Conservation (phyloP, 1,140 invertebrate species). For the Oryzaephilus surinamensis region DNA sequence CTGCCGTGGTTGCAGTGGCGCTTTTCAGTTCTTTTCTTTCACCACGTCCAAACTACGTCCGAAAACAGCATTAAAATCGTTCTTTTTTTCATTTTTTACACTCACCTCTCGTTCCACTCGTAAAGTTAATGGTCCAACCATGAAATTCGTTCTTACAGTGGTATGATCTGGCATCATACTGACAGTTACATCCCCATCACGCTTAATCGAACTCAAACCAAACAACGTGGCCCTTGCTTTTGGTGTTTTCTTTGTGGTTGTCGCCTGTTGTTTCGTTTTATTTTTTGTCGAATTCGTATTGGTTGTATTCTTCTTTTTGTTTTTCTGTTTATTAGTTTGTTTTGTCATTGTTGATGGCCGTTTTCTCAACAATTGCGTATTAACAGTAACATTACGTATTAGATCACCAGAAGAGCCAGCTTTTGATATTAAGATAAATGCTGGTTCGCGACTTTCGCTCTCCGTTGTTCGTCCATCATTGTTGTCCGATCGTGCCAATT, state of each 20-base stretch:
- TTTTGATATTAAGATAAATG: conserved; percentile 32
- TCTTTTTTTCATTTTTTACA: conserved; percentile 4
- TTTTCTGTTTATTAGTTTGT: conserved; percentile 34
- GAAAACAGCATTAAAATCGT: background rate
- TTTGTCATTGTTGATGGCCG: conserved; percentile 8
- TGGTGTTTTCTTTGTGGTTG: conserved; percentile 32
- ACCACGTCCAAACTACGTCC: conserved; percentile 56
- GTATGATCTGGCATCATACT: conserved; percentile 67
- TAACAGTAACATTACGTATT: no score
- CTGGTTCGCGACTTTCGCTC: conserved; percentile 24
- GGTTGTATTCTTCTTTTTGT: conserved; percentile 40
- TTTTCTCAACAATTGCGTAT: conserved; percentile 11
- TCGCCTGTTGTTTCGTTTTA: conserved; percentile 33
- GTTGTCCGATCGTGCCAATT: conserved; percentile 2
- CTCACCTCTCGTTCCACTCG: conserved; percentile 69
- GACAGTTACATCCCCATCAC: conserved; percentile 66
- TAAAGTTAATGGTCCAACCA: conserved; percentile 62
- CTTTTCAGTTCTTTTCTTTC: conserved; percentile 65
- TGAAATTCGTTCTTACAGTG: conserved; percentile 70
- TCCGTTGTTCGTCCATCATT: conserved; percentile 14
- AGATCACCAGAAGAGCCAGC: conserved; percentile 15
- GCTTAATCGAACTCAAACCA: conserved; percentile 60
- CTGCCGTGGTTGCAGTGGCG: conserved; percentile 71
- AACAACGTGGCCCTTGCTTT: conserved; percentile 67
- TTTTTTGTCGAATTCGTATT: no score